Evolutionary conservation across 35 echinoderm and acorn worm genomes (phyloP).

Genomic region (Apostichopus californicus): DNA sequence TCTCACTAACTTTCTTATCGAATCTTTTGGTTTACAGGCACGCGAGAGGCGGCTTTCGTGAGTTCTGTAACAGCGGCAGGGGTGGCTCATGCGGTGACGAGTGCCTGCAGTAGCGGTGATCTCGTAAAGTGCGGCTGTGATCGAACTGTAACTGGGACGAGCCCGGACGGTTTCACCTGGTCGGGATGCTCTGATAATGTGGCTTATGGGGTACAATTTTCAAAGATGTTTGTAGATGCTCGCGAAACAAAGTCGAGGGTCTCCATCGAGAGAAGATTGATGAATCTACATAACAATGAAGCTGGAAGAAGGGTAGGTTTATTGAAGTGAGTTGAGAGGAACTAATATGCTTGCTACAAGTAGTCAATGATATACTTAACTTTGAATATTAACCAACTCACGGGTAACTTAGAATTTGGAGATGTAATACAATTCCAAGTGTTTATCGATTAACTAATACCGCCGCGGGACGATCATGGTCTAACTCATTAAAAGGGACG

Average conservation of each 20-base stretch:
- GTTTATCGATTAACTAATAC: no score
- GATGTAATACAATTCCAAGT: no score
- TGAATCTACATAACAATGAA: conserved; percentile 99
- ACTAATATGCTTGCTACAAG: background rate
- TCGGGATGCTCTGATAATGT: conserved; percentile 96
- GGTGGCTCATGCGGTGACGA: conserved; percentile 83
- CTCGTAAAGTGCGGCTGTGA: conserved; percentile 92
- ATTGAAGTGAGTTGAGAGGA: conserved; percentile 14
- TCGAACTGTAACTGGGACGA: conserved; percentile 73
- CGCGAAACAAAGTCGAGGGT: conserved; percentile 75
- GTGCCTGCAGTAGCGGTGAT: conserved; percentile 88
- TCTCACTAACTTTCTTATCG: background rate
- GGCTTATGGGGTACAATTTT: conserved; percentile 81
- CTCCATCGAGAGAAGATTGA: conserved; percentile 67
- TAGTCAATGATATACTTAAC: no score
- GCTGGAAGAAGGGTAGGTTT: conserved; percentile 90
- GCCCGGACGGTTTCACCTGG: conserved; percentile 89
- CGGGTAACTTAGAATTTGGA: no score
- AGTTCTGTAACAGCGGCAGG: conserved; percentile 87
- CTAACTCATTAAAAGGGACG: no score
- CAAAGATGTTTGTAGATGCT: conserved; percentile 92
- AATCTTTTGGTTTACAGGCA: conserved; percentile 67
- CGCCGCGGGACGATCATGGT: no score
- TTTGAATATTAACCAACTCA: no score
- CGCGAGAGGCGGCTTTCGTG: conserved; percentile 93